phyloP scores from a whole-genome alignment of 2,888 invertebrate genomes.

The Camponotus fellah region DNA sequence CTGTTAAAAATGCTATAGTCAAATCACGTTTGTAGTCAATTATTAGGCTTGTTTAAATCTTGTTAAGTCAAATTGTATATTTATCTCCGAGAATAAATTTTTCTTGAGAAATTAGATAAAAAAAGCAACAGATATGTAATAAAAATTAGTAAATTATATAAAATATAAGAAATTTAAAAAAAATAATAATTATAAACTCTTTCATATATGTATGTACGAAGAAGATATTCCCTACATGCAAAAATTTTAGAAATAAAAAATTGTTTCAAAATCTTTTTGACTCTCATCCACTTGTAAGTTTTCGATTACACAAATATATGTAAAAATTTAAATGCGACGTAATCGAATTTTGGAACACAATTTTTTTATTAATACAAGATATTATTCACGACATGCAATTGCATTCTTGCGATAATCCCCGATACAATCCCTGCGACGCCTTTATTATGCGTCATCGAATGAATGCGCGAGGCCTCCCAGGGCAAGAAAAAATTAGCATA shows the following conservation, averaged over 20 bases:
- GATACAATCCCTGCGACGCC: not conserved
- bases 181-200: not conserved
- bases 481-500: conserved; percentile 26
- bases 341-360: too few species aligned
- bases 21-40: not conserved
- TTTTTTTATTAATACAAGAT: not conserved
- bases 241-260: not conserved
- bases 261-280: not conserved
- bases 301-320: not conserved
- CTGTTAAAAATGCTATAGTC: not conserved
- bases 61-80: too few species aligned
- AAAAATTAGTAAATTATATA: not conserved
- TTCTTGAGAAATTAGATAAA: not conserved
- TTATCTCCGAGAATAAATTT: not conserved
- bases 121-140: not conserved
- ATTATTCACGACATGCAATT: not conserved
- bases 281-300: not conserved
- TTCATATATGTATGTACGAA: not conserved
- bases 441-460: conserved; percentile 21
- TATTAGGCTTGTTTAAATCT: too few species aligned
- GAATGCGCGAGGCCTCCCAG: not conserved
- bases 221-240: not conserved
- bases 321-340: not conserved
- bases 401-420: not conserved
- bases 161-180: not conserved